phyloP scores from a whole-genome alignment of 2,888 invertebrate species.

The Congeria kusceri region DNA sequence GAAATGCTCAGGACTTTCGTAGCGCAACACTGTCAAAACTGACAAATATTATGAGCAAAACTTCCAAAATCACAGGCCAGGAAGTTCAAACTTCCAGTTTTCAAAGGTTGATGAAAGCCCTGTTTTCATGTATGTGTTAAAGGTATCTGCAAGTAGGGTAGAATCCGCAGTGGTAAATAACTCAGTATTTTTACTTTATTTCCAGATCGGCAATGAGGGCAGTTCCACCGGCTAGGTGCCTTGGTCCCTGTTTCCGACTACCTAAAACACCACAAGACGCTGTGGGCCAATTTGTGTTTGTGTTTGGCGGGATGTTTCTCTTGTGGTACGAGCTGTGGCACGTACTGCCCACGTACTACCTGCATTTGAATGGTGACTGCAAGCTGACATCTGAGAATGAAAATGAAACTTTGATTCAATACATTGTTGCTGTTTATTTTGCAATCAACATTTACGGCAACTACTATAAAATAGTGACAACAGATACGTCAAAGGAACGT shows the following conservation, averaged over 20 bases:
- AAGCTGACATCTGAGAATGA: neutral
- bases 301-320: conserved; percentile 76
- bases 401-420: conserved; percentile 39
- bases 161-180: too few species aligned
- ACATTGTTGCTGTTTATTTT: conserved; percentile 88
- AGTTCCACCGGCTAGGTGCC: conserved; percentile 25
- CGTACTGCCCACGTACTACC: conserved; percentile 71
- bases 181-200: too few species aligned
- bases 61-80: too few species aligned
- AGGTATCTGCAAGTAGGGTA: too few species aligned
- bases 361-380: neutral
- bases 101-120: too few species aligned
- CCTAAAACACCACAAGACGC: conserved; percentile 59
- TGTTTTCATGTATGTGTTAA: too few species aligned
- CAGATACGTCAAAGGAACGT: conserved; percentile 89
- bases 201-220: neutral
- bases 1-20: too few species aligned
- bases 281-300: conserved; percentile 62
- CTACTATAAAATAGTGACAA: conserved; percentile 90
- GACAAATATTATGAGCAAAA: too few species aligned
- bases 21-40: too few species aligned
- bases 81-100: too few species aligned
- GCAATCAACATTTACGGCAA: conserved; percentile 92
- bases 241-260: conserved; percentile 38
- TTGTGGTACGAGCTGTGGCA: conserved; percentile 76